phyloP scores from a whole-genome alignment of 2,888 invertebrate species.

The Lomographa bimaculata region DNA sequence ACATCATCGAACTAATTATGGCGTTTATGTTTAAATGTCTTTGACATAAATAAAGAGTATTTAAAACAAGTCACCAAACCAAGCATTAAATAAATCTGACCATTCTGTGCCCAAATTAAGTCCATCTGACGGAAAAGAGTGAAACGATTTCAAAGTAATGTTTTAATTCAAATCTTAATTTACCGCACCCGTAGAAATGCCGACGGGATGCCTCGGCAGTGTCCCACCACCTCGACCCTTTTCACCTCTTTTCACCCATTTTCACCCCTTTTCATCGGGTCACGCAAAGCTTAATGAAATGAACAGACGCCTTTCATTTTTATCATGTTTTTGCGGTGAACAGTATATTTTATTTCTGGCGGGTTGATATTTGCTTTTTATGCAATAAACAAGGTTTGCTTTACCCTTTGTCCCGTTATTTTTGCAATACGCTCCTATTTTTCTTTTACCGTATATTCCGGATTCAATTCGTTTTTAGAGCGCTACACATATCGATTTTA shows the following conservation, averaged over 20 bases:
- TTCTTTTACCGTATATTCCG: too few species aligned
- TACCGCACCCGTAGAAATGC: conserved; percentile 35
- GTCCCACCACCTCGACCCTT: conserved; percentile 41
- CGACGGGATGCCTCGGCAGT: conserved; percentile 35
- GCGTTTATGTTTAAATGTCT: too few species aligned
- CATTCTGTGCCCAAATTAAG: conserved; percentile 1
- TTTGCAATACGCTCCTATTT: too few species aligned
- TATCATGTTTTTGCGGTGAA: conserved; percentile 30
- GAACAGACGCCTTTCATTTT: conserved; percentile 44
- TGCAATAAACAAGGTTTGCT: conserved; percentile 4
- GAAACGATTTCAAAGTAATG: conserved; percentile 10
- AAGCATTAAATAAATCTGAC: too few species aligned
- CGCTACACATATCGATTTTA: too few species aligned
- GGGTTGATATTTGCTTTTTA: conserved; percentile 3
- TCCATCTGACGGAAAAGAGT: background rate
- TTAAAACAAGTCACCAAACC: too few species aligned
- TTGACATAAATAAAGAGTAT: too few species aligned
- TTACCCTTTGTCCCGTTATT: conserved; percentile 3
- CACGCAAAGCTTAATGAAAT: conserved; percentile 54
- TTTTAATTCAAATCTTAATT: conserved; percentile 47
- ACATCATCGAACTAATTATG: too few species aligned
- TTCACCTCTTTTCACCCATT: conserved; percentile 45
- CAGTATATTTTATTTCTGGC: conserved; percentile 14
- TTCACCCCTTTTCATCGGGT: conserved; percentile 42
- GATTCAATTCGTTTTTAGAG: too few species aligned